Evolutionary conservation across 2,113 vertebrate species (phyloP), one percentile per base, ranked within the genome.

Genomic region (Dasyprocta punctata): DNA sequence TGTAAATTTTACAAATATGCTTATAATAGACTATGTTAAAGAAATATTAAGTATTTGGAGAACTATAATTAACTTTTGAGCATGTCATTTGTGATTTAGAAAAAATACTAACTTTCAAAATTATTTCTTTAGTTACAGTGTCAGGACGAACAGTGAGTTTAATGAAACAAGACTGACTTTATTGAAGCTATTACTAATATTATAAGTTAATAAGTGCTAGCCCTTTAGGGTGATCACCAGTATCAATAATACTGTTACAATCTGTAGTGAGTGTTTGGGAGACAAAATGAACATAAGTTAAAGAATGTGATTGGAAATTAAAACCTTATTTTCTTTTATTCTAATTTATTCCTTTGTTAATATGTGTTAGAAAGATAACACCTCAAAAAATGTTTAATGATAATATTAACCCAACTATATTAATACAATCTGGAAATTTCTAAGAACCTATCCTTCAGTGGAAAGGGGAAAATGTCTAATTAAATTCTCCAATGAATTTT

Each of bases 61-160:
- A 80, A 69, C 10, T 49, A 28, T 3, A 80, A 33, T 54, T 89
- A 86, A 52, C 4, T 58, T 92, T 82, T 58, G 19, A 65, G 38
- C 41, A 9, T 65, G 7, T 60, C 49, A 38, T 92, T 33, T 36
- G 0, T 94, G 65, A 89, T n/a, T 75, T 82, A 47, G 60, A 90
- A 86, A 86, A 87, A 36, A 90, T 36, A 26, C 11, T 52, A 49
- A 69, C n/a, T 90, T 96, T 86, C 73, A 86, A 89, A 89, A 87
- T 52, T n/a, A 54, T 63, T 97, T 41, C 26, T 30, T 73, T 33
- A 80, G 41, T 67, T 24, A 3, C 24, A 94, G 41, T 58, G 52
- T 73, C 87, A 94, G 60, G 47, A 91, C n/a, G 90, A 95, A 95
- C 22, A 89, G 0, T 91, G 87, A 17, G 7, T 86, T 93, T 95